Evolutionary conservation across 2,797 vertebrate species (phyloP), one percentile per base, ranked within the genome.

Genomic region (Megaceryle alcyon): DNA sequence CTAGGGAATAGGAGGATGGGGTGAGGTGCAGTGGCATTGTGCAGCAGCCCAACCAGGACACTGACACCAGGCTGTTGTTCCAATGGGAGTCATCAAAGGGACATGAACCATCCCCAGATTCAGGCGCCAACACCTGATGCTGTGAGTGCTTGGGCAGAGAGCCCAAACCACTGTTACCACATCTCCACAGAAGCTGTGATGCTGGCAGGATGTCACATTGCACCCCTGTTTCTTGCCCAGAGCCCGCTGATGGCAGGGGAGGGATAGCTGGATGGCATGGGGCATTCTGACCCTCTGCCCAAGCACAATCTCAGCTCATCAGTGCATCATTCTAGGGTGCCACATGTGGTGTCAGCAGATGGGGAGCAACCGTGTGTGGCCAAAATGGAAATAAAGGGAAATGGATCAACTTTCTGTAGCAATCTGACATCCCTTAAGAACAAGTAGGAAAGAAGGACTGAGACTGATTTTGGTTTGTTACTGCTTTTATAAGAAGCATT

Each of bases 121-220:
- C 29, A 54, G 1, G 0, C 1, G 0, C 14, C 12, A 17, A 14
- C 26, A 82, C 35, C 56, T 80, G 64, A 59, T 31, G 31, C 21
- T 43, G 35, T 17, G 15, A 69, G 46, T 22, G 41, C 14, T 31
- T 1, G 0, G 10, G 6, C 53, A 80, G 44, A 68, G 61, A 48
- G 17, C 17, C 77, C 28, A 57, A 57, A 53, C 18, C 7, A 4
- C 49, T 46, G 37, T 49, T 53, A 3, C 22, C 2, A 0, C 14
- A 46, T 29, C 12, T 41, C 20, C 0, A 0, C 14, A 33, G 65
- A n/a, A 78, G 28, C 53, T 17, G 0, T 14, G 23, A 20, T 6
- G 11, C 29, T 88, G 37, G 20, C 2, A 7, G 37, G 29, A 25
- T 13, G 7, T 57, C 31, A 25, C 41, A 9, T 28, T 2, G 1